Percentiles rank a stretch among this genome's conserved stretches.
phyloP scores from a whole-genome alignment of 2,113 vertebrate genomes.

The Deroptyus accipitrinus region DNA sequence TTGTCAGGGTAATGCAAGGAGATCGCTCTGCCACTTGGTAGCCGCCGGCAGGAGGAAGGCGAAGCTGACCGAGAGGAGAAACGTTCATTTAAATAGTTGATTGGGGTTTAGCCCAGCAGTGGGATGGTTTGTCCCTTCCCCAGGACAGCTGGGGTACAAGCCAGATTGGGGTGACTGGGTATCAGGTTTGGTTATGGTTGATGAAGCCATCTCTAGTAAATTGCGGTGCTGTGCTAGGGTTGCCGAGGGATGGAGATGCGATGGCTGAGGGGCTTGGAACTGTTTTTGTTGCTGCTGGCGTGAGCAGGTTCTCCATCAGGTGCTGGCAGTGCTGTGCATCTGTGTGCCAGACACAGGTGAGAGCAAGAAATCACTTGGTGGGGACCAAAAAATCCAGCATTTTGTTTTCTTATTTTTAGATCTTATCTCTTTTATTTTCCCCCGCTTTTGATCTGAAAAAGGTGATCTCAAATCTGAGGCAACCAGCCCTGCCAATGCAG shows the following conservation, averaged over 20 bases:
- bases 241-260: background rate
- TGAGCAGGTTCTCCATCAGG: background rate
- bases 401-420: background rate
- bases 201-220: background rate
- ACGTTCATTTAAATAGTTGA: slow-evolving; percentile 40
- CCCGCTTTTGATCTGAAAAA: background rate
- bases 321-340: background rate
- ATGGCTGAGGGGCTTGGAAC: background rate
- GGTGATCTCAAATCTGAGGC: background rate
- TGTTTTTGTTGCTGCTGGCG: background rate
- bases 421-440: background rate
- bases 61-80: slow-evolving; percentile 4
- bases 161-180: background rate
- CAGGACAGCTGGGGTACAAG: background rate
- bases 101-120: background rate
- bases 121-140: background rate
- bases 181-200: background rate
- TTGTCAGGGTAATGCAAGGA: slow-evolving; percentile 47
- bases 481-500: background rate
- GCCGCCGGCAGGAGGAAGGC: background rate
- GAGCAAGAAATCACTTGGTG: background rate
- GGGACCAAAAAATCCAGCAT: background rate
- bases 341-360: background rate
- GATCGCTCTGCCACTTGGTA: slow-evolving; percentile 2
- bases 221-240: accelerated